A percentile compares a stretch with the other conserved stretches of the same genome.
Conservation (phyloP, 2,113 vertebrate genomes). For the Bubo bubo region DNA sequence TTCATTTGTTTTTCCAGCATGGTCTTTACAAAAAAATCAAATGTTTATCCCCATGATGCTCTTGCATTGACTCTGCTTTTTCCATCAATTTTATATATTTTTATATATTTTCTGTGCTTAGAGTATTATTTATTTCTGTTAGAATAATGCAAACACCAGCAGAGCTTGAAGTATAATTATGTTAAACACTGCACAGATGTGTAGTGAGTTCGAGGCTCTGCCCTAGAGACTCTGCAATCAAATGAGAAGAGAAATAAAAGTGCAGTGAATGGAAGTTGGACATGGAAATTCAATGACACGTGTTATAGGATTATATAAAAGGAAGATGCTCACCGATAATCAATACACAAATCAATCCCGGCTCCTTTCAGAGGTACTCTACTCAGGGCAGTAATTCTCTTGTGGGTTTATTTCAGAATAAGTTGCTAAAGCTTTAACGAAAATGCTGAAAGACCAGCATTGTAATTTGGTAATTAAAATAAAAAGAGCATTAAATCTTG, state of each 20-base stretch:
- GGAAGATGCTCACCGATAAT: constrained; percentile 4
- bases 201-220: not conserved
- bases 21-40: not conserved
- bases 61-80: not conserved
- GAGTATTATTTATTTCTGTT: constrained; percentile 11
- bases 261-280: not conserved
- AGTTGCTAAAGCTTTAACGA: not conserved
- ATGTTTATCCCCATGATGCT: not conserved
- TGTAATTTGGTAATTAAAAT: constrained; percentile 12
- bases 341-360: not conserved
- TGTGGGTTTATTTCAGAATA: not conserved
- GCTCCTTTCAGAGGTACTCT: not conserved
- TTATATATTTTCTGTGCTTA: not conserved
- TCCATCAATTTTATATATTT: not conserved
- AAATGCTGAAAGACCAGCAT: not conserved
- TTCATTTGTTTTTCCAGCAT: not conserved
- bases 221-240: constrained; percentile 24
- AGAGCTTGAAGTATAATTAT: constrained; percentile 22
- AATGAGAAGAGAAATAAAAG: constrained; percentile 31
- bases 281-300: not conserved
- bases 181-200: constrained; percentile 42
- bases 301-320: not conserved
- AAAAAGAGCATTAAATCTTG: not conserved
- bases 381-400: not conserved
- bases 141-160: not conserved